Conservation (phyloP, 2,113 vertebrate species). For the Empidonax traillii region DNA sequence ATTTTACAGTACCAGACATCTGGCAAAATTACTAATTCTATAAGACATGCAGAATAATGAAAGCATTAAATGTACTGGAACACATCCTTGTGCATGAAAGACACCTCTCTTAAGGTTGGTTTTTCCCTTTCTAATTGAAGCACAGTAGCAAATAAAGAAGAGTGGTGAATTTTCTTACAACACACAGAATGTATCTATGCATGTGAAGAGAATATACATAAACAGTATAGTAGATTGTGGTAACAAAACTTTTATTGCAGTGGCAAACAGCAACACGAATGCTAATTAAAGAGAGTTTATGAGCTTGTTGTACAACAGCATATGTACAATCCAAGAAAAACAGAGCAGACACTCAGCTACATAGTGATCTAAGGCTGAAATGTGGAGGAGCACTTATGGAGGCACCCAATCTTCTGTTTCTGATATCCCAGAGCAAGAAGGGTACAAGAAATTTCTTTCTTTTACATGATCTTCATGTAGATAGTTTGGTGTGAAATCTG, state of each 20-base stretch:
- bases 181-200: not conserved
- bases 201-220: not conserved
- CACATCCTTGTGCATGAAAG: not conserved
- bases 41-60: not conserved
- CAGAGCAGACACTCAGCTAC: not conserved
- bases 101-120: not conserved
- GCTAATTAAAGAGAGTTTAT: not conserved
- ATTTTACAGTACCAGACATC: not conserved
- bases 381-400: not conserved
- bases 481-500: not conserved
- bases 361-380: not conserved
- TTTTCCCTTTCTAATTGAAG: not conserved
- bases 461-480: not conserved
- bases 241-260: not conserved
- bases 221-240: not conserved
- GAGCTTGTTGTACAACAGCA: not conserved
- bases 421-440: not conserved
- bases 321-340: not conserved
- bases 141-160: not conserved
- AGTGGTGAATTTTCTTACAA: not conserved
- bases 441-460: not conserved
- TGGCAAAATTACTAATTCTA: not conserved
- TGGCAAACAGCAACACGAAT: not conserved
- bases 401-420: not conserved
- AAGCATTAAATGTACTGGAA: not conserved